These are phyloP conservation scores for Chymomyza costata DNA, from an alignment of 1,140 invertebrate genomes.

Conservation along the genomic window DNA sequence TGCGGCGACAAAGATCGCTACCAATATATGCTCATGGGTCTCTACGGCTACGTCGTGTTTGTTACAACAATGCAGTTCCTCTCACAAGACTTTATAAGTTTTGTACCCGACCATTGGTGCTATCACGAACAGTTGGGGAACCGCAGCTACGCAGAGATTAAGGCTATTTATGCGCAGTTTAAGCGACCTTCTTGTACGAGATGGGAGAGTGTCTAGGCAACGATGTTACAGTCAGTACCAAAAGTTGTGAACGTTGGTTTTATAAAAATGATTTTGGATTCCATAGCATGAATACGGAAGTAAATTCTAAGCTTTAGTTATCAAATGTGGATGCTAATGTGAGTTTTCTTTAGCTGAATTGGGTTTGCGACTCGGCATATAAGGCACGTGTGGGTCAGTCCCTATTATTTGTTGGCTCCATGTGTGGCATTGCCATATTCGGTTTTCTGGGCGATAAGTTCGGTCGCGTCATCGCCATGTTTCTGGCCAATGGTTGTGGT, in stretches of 20 bases:
- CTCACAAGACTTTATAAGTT: conserved; percentile 75
- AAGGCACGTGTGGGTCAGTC: conserved; percentile 78
- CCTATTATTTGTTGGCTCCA: conserved; percentile 79
- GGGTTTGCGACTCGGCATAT: conserved; percentile 79
- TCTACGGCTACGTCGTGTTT: conserved; percentile 76
- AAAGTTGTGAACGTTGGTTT: conserved; percentile 63
- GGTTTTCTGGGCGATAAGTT: conserved; percentile 78
- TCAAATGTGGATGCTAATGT: conserved; percentile 2
- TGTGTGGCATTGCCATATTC: conserved; percentile 77
- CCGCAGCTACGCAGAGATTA: conserved; percentile 9
- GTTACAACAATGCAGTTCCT: conserved; percentile 76
- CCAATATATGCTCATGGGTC: conserved; percentile 76
- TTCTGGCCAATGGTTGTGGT: conserved; percentile 77
- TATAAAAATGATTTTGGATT: conserved; percentile 74
- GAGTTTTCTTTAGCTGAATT: conserved; percentile 75
- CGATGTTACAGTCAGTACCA: conserved; percentile 14
- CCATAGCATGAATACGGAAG: conserved; percentile 76
- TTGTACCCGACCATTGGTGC: conserved; percentile 69
- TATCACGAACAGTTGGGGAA: conserved; percentile 29
- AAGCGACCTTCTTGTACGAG: conserved; percentile 7
- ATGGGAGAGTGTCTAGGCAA: background rate
- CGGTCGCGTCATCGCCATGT: conserved; percentile 77
- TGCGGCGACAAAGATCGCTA: conserved; percentile 78
- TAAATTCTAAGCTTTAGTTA: too few relatives aligned
- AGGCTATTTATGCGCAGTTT: conserved; percentile 5